phyloP scores from a whole-genome alignment of 2,113 vertebrate species.

The Trichomycterus rosablanca region DNA sequence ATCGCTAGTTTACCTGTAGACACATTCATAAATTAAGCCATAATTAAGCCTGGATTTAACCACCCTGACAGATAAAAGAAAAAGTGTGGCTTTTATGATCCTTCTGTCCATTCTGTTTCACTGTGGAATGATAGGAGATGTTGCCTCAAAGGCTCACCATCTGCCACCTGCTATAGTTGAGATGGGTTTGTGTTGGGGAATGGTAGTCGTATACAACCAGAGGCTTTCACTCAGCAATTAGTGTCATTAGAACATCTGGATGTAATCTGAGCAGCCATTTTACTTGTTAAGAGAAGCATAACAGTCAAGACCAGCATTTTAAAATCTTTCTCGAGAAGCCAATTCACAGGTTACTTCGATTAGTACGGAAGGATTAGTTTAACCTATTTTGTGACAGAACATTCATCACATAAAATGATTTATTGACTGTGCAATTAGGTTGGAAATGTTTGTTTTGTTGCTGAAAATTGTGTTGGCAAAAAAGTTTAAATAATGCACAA shows the following conservation, averaged over 20 bases:
- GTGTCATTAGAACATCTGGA: slow-evolving; percentile 32
- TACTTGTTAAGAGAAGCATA: neutral
- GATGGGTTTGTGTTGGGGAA: slow-evolving; percentile 39
- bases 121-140: slow-evolving; percentile 43
- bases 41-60: too few relatives aligned
- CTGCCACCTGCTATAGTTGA: slow-evolving; percentile 50
- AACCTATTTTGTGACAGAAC: neutral
- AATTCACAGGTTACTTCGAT: neutral
- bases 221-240: slow-evolving; percentile 56
- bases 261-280: neutral
- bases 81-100: too few relatives aligned
- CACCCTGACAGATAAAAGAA: too few relatives aligned
- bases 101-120: slow-evolving; percentile 21
- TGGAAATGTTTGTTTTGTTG: too few relatives aligned
- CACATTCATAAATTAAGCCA: too few relatives aligned
- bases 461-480: too few relatives aligned
- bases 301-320: neutral
- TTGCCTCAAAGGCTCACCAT: slow-evolving; percentile 44
- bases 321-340: neutral
- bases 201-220: slow-evolving; percentile 58
- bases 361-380: slow-evolving; percentile 1
- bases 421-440: neutral
- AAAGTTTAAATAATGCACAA: too few relatives aligned
- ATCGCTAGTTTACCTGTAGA: too few relatives aligned
- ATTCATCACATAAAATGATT: neutral